A percentile compares a stretch with the other conserved stretches of the same genome.
Evolutionary conservation across 2,797 vertebrate species (phyloP).

Genomic region (Carduelis carduelis): DNA sequence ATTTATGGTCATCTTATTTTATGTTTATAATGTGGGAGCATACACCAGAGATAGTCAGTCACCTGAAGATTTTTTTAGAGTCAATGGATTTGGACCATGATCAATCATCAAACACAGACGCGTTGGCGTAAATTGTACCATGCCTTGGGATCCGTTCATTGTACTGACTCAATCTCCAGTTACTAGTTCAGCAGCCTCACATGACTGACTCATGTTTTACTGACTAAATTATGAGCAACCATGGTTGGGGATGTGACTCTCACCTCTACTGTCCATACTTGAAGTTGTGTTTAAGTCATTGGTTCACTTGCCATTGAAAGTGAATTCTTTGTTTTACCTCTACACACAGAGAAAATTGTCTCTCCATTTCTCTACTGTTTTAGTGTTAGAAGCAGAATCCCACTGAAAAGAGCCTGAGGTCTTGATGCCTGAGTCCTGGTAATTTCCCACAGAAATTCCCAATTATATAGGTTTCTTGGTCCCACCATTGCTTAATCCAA

Average conservation of each 20-base stretch:
- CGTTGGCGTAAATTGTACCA: neutral
- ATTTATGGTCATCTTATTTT: neutral
- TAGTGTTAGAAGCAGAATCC: neutral
- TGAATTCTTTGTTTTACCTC: neutral
- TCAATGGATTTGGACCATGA: neutral
- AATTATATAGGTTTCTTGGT: neutral
- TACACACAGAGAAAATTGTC: neutral
- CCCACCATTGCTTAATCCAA: neutral
- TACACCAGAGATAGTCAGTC: neutral
- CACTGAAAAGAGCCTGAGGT: neutral
- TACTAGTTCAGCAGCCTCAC: neutral
- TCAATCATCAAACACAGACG: neutral
- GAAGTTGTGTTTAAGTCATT: neutral
- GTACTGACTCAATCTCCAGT: neutral
- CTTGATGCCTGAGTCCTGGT: neutral
- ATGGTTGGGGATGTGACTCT: rapidly evolving
- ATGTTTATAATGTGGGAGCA: neutral
- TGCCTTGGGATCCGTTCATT: neutral
- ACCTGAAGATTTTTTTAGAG: neutral
- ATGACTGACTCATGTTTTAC: neutral
- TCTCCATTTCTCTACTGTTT: neutral
- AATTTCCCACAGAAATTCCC: neutral
- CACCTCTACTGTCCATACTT: neutral
- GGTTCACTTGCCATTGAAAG: neutral
- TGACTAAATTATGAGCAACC: neutral